phyloP scores from a whole-genome alignment of 2,113 vertebrate genomes.

The Menura novaehollandiae region DNA sequence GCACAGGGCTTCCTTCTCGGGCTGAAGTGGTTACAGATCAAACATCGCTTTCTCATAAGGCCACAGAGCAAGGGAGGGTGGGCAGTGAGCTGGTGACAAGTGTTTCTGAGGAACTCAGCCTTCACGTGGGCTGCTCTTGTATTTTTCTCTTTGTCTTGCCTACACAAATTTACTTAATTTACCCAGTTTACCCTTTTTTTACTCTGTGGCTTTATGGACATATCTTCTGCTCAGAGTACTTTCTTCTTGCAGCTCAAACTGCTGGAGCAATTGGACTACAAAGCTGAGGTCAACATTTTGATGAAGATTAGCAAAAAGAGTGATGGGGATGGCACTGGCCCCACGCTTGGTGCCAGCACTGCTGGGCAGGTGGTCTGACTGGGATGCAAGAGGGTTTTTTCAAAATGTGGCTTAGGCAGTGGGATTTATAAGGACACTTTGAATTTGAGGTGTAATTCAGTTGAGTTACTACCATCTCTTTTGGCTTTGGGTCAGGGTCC shows the following conservation, averaged over 20 bases:
- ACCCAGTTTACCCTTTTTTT: not conserved
- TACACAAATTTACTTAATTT: not conserved
- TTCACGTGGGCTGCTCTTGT: not conserved
- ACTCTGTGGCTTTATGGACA: not conserved
- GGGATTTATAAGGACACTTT: not conserved
- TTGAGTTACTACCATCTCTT: accelerated
- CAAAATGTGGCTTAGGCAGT: not conserved
- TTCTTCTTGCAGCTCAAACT: not conserved
- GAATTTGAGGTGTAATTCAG: not conserved
- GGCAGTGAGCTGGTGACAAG: not conserved
- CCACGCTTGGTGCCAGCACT: accelerated
- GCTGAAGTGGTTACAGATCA: not conserved
- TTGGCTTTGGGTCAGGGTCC: not conserved
- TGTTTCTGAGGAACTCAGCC: not conserved
- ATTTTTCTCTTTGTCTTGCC: not conserved
- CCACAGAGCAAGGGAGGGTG: not conserved
- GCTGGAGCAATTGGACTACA: not conserved
- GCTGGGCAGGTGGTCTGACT: not conserved
- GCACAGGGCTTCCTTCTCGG: not conserved
- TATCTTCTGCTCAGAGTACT: not conserved
- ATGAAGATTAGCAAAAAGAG: not conserved
- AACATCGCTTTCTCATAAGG: not conserved
- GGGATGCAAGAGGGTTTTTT: not conserved
- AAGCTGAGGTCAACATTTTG: not conserved
- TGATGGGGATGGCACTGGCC: not conserved